Base-by-base conservation (phyloP, 1,140 invertebrate genomes). In the Zaprionus ghesquierei region DNA sequence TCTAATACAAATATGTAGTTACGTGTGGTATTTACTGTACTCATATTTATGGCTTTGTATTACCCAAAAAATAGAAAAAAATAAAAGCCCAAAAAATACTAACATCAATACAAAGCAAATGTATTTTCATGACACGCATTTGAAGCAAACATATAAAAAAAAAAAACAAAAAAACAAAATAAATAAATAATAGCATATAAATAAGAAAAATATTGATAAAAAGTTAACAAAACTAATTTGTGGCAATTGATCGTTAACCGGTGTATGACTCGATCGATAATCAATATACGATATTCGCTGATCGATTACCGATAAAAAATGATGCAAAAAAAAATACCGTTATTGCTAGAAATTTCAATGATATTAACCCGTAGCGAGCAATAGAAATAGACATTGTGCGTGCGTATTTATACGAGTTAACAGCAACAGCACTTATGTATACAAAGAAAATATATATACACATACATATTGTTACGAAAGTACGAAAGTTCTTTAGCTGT, bases 71-170 rank as follows among this genome's bases (percentile, higher is more conserved):
- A 68, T 56, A 50, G 49, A 69, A 62, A 15, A 56, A 59, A 56
- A 65, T 31, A 27, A 58, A 58, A 10, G 29, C 50, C 10, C 56
- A n/a, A n/a, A 60, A 33, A 44, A 62, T 54, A 46, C 22, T 29
- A 49, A 58, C 29, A 72, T 72, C 25, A 54, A 73, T 56, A 55
- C 55, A 79, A 84, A 84, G 76, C 79, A 82, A 82, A 82, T 85
- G 80, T 86, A 85, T 85, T 85, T 85, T 85, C 77, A 84, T 84
- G 82, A 79, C 63, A 86, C 81, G 81, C 81, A 86, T 79, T 87
- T 76, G 78, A 86, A 81, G 82, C 78, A 75, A 86, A 87, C 82
- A 87, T 79, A 86, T 86, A 78, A 86, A 87, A 85, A 76, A 46
- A 71, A 65, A 15, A 62, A 60, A 23, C 25, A 58, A 53, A 66